Percentiles rank a stretch among this genome's conserved stretches.
These are phyloP conservation scores for Ashinkailepas kermadecensis DNA, from an alignment of 2,888 invertebrate genomes.

Conservation along the genomic window DNA sequence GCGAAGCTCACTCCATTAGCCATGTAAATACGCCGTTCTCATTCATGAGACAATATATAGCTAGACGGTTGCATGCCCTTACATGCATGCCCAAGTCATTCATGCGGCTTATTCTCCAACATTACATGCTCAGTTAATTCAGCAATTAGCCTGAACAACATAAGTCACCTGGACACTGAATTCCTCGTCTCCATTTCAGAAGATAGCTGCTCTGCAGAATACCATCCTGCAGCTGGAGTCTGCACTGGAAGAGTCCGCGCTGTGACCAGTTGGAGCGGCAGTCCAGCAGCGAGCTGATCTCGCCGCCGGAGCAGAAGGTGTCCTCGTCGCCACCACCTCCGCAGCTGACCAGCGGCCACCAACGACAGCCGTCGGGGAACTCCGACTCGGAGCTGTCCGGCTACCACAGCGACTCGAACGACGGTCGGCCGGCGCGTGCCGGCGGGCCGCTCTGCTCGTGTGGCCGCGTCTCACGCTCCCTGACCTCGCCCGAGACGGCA, in stretches of 20 bases:
- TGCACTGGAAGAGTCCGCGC: neutral
- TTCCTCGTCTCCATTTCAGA: neutral
- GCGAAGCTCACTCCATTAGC: no score
- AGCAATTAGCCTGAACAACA: no score
- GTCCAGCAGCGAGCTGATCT: no score
- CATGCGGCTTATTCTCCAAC: no score
- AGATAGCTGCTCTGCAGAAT: neutral
- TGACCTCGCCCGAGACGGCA: neutral
- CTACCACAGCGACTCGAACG: constrained; percentile 21
- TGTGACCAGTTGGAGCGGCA: neutral
- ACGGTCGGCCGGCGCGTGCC: neutral
- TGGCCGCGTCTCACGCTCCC: neutral
- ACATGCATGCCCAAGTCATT: no score
- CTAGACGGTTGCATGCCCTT: no score
- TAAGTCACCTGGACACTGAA: no score
- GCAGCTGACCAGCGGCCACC: neutral
- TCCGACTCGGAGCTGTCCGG: constrained; percentile 20
- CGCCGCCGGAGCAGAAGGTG: no score
- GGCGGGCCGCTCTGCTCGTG: neutral
- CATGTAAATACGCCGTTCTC: no score
- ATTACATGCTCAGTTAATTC: no score
- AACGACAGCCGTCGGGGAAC: neutral
- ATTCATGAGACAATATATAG: no score
- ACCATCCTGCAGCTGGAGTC: constrained; percentile 2
- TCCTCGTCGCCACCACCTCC: neutral